phyloP scores from a whole-genome alignment of 2,113 vertebrate genomes.

The Microtus pennsylvanicus region DNA sequence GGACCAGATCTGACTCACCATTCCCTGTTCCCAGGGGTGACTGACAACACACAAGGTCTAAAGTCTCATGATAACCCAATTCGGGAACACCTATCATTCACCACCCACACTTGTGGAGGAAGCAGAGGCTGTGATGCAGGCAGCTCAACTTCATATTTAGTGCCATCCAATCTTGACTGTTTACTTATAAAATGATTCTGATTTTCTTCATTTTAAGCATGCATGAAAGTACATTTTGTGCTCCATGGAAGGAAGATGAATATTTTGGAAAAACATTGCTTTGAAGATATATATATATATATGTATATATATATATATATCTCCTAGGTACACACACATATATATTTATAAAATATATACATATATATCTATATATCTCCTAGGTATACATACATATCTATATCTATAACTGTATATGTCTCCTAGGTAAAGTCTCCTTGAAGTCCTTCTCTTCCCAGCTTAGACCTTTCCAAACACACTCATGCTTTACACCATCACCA shows the following conservation, averaged over 20 bases:
- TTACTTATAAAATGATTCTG: conserved; percentile 3
- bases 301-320: neutral
- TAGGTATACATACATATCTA: too few relatives aligned
- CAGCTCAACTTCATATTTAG: conserved; percentile 48
- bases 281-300: neutral
- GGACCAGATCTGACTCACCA: neutral
- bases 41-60: neutral
- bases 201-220: neutral
- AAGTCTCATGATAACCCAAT: neutral
- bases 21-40: neutral
- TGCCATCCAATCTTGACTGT: neutral
- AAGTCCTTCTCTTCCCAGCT: neutral
- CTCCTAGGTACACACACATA: too few relatives aligned
- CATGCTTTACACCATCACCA: neutral
- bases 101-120: neutral
- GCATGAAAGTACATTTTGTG: neutral
- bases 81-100: neutral
- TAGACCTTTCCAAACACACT: neutral
- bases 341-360: too few relatives aligned
- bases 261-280: conserved; percentile 30
- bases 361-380: neutral
- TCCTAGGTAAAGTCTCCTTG: neutral
- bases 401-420: too few relatives aligned
- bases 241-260: neutral
- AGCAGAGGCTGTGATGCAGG: neutral